These are phyloP conservation scores for Prorops nasuta DNA, from an alignment of 1,140 invertebrate genomes.

Conservation along the genomic window DNA sequence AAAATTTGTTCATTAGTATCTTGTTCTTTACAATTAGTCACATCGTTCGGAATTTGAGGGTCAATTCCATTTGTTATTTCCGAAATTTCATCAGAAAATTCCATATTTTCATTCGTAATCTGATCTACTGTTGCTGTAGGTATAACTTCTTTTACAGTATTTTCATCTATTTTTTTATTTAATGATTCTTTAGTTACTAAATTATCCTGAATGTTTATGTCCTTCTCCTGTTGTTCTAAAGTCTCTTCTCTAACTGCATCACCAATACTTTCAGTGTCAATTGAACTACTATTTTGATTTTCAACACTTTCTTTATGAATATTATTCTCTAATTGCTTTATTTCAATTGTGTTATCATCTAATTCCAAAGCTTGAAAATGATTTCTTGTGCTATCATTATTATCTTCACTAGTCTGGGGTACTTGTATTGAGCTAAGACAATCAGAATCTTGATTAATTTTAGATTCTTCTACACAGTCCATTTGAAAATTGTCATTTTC, in stretches of 20 bases:
- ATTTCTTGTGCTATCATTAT: background rate
- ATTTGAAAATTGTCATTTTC: conserved; percentile 1
- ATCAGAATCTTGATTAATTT: too few species aligned
- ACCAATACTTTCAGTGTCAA: background rate
- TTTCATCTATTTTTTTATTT: conserved; percentile 2
- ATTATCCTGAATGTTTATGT: background rate
- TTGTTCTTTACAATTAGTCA: conserved; percentile 11
- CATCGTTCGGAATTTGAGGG: background rate
- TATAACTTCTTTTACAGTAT: background rate
- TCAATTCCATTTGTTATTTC: background rate
- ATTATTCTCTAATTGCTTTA: background rate
- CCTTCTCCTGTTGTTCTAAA: background rate
- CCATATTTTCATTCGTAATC: background rate
- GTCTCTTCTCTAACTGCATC: background rate
- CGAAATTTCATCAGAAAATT: background rate
- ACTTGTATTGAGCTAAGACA: too few species aligned
- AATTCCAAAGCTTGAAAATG: background rate
- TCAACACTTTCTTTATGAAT: background rate
- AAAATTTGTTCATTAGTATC: background rate
- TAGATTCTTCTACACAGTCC: too few species aligned
- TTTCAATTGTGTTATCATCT: background rate
- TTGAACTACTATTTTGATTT: background rate
- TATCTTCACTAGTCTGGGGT: too few species aligned
- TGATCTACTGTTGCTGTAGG: background rate
- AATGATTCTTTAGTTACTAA: background rate